These are phyloP conservation scores for Anthoscopus minutus DNA, from an alignment of 2,113 vertebrate genomes.

Conservation along the genomic window DNA sequence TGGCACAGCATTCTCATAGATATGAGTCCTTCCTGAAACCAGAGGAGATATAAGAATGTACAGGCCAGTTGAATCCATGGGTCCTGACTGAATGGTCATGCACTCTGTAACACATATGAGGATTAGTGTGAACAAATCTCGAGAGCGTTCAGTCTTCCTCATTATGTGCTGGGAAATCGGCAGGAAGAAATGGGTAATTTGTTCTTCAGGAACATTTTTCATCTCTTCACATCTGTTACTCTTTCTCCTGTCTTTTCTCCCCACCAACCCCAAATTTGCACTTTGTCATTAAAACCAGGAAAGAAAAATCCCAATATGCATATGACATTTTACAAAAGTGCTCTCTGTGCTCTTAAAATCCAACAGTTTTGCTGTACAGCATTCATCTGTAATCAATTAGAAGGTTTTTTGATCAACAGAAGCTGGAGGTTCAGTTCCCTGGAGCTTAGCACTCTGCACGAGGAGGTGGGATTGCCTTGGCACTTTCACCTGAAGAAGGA, in stretches of 20 bases:
- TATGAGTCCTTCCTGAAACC: background rate
- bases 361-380: background rate
- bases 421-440: conserved; percentile 52
- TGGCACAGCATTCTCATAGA: background rate
- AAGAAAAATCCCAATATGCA: conserved; percentile 44
- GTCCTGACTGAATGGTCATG: background rate
- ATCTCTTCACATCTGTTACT: background rate
- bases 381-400: conserved; percentile 57
- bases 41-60: background rate
- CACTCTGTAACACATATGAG: accelerated
- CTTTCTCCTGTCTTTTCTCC: background rate
- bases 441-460: conserved; percentile 4
- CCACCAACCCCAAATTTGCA: background rate
- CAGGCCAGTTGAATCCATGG: background rate
- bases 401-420: conserved; percentile 55
- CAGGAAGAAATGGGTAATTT: background rate
- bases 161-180: background rate
- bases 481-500: conserved; percentile 41
- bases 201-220: background rate
- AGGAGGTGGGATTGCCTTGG: conserved; percentile 47
- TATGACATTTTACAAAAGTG: conserved; percentile 60
- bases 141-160: accelerated
- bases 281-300: conserved; percentile 55
- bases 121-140: background rate
- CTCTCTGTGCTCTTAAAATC: conserved; percentile 60